These are phyloP conservation scores for Channa maculata DNA, from an alignment of 2,113 vertebrate species.

Conservation along the genomic window DNA sequence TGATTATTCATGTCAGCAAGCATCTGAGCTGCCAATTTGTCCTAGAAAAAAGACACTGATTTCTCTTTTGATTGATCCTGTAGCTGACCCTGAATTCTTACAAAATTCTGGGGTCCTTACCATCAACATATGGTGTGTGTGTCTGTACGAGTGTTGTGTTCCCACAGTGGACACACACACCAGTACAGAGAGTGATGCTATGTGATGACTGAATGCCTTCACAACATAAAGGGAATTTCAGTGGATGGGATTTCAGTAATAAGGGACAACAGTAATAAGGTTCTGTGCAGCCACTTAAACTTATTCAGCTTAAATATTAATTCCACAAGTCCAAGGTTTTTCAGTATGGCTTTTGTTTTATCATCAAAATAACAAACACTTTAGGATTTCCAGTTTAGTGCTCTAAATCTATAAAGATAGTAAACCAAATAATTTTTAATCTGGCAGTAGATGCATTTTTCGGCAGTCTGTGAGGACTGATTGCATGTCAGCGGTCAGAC, in stretches of 20 bases:
- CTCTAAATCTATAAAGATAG: no score
- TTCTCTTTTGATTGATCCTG: slow-evolving; percentile 26
- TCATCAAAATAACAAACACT: neutral
- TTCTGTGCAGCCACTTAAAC: neutral
- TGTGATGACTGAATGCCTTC: slow-evolving; percentile 26
- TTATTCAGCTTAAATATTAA: neutral
- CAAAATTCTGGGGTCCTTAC: slow-evolving; percentile 6
- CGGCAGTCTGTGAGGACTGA: neutral
- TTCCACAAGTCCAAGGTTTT: neutral
- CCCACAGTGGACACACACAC: slow-evolving; percentile 34
- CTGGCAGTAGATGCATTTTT: slow-evolving; percentile 16
- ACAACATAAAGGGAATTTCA: neutral
- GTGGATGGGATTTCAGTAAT: slow-evolving; percentile 1
- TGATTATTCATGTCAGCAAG: neutral
- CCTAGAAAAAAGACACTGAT: slow-evolving; percentile 33
- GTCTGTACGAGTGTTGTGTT: slow-evolving; percentile 25
- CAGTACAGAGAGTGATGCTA: slow-evolving; percentile 15
- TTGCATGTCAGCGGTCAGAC: slow-evolving; percentile 12
- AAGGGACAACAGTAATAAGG: neutral
- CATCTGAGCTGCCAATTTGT: neutral
- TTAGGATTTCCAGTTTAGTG: no score
- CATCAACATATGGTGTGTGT: slow-evolving; percentile 39
- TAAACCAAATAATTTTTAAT: neutral
- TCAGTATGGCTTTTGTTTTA: neutral
- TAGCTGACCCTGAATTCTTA: slow-evolving; percentile 16